phyloP scores from a whole-genome alignment of 2,888 invertebrate species.

The Chloromyia formosa region DNA sequence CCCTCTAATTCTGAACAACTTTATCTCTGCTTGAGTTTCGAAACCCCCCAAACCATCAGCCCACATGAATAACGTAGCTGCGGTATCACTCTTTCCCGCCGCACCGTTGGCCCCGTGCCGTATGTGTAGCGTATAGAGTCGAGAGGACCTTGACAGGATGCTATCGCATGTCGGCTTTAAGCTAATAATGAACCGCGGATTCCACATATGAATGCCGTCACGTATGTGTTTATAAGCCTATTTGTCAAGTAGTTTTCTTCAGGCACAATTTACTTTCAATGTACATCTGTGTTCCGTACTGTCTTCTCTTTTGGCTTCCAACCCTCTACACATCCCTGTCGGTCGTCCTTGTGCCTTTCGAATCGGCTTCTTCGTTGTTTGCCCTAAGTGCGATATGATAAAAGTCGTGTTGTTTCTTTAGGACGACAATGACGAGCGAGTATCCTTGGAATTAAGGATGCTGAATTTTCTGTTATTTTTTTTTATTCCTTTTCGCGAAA shows the following conservation, averaged over 20 bases:
- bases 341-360: too few species aligned
- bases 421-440: too few species aligned
- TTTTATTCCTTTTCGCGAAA: too few species aligned
- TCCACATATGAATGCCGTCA: conserved; percentile 42
- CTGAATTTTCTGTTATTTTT: too few species aligned
- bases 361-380: too few species aligned
- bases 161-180: conserved; percentile 21
- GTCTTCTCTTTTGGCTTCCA: background rate
- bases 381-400: too few species aligned
- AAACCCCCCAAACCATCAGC: too few species aligned
- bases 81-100: background rate
- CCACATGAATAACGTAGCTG: too few species aligned
- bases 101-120: background rate
- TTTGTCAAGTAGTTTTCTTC: conserved; percentile 44
- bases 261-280: conserved; percentile 41
- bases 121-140: too few species aligned
- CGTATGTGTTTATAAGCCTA: conserved; percentile 43
- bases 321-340: too few species aligned
- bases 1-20: conserved; percentile 15
- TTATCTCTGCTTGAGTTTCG: background rate
- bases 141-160: background rate
- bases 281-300: conserved; percentile 28
- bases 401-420: too few species aligned
- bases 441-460: too few species aligned
- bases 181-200: conserved; percentile 43